These are phyloP conservation scores for Heliconius cydno DNA, from an alignment of 2,888 invertebrate species.

Conservation along the genomic window DNA sequence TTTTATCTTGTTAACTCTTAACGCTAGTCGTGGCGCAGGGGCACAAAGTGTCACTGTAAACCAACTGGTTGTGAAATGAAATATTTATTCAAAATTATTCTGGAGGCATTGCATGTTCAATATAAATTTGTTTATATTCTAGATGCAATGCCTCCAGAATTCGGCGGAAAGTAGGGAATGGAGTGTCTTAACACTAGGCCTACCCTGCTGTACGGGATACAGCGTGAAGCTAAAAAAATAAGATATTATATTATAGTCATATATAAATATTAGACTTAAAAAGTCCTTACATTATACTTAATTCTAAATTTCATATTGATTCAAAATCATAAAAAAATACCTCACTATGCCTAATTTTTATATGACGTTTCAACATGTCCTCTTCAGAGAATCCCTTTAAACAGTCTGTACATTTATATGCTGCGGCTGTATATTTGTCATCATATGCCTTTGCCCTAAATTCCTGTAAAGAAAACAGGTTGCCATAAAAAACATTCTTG, in stretches of 20 bases:
- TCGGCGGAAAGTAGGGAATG: background rate
- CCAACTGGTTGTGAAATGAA: too few species aligned
- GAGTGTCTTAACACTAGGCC: background rate
- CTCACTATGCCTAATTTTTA: conserved; percentile 64
- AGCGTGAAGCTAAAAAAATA: background rate
- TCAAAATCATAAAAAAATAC: conserved; percentile 51
- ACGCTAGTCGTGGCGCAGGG: too few species aligned
- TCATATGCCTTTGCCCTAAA: conserved; percentile 61
- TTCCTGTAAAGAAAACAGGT: conserved; percentile 44
- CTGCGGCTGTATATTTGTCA: conserved; percentile 61
- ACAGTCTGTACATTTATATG: conserved; percentile 68
- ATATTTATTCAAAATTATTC: too few species aligned
- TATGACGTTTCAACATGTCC: conserved; percentile 68
- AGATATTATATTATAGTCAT: background rate
- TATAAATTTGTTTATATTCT: too few species aligned
- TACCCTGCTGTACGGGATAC: background rate
- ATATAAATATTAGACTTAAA: too few species aligned
- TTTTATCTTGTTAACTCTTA: too few species aligned
- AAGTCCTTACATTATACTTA: background rate
- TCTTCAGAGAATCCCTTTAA: conserved; percentile 71
- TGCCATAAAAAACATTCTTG: too few species aligned
- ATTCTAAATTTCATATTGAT: background rate
- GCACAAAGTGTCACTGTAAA: too few species aligned
- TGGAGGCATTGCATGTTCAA: too few species aligned
- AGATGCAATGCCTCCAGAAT: too few species aligned